These are phyloP conservation scores for Cataglyphis albicans DNA, from an alignment of 2,888 invertebrate species.

Conservation along the genomic window DNA sequence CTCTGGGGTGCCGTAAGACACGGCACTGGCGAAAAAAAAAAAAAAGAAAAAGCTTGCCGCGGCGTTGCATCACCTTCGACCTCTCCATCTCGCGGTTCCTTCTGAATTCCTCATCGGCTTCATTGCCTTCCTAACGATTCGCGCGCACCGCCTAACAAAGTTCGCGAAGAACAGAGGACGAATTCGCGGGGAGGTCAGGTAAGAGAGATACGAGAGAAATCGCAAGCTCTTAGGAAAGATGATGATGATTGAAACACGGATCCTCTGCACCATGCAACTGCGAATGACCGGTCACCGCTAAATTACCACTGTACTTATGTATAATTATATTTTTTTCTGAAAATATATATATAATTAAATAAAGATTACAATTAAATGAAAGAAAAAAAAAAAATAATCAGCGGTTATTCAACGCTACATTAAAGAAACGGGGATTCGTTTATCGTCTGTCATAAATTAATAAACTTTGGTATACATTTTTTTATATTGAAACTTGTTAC, in stretches of 20 bases:
- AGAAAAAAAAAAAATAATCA: not conserved
- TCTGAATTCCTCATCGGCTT: slow-evolving; percentile 72
- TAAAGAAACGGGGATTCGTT: not conserved
- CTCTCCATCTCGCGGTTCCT: slow-evolving; percentile 49
- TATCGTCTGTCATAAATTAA: not conserved
- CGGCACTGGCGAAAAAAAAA: slow-evolving; percentile 65
- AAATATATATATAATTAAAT: not conserved
- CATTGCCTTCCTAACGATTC: slow-evolving; percentile 53
- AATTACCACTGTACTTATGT: not conserved
- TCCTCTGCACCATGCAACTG: not conserved
- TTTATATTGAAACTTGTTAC: not conserved
- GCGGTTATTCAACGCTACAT: not conserved
- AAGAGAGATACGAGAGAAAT: not conserved
- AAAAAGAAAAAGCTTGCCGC: slow-evolving; percentile 60
- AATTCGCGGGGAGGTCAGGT: not conserved
- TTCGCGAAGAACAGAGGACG: slow-evolving; percentile 21
- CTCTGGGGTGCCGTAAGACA: slow-evolving; percentile 83
- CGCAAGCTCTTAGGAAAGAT: not conserved
- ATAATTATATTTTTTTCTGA: not conserved
- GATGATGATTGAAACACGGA: not conserved
- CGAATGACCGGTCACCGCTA: not conserved
- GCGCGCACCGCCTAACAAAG: slow-evolving; percentile 30
- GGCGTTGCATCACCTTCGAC: slow-evolving; percentile 58
- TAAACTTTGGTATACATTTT: not conserved
- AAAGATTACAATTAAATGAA: not conserved